Base-by-base conservation (phyloP, 2,888 invertebrate genomes). In the Diaprepes abbreviatus region DNA sequence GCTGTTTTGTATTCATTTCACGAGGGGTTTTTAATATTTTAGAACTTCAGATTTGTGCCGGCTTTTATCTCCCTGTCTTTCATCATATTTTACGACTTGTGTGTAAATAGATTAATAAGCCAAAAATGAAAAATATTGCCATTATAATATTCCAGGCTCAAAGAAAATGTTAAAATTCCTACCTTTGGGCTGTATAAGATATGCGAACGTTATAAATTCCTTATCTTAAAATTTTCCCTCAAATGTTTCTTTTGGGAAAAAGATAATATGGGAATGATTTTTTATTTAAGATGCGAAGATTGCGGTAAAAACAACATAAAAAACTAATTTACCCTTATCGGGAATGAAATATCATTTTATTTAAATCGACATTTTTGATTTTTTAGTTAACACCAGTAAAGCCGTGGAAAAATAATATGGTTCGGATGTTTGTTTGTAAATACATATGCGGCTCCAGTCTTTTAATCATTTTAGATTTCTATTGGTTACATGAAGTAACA, bases 21-120 rank as follows among this genome's bases (percentile, higher is more conserved):
- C 63, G 70, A 57, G 55, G 45, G 45, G 45, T 55, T 66, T 70
- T 70, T 70, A 70, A 70, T 70, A 70, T 70, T 70, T 70, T 60
- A 66, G 60, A 66, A 70, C 60, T 66, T 70, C 38, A 66, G 66
- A 70, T 70, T 66, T 70, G 66, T 70, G 57, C 57, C 65, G 50
- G 45, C 38, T 66, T 60, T 70, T 70, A 66, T 70, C 70, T 70
- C 40, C 52, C 40, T 55, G 62, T 66, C 57, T 66, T 70, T 66
- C 66, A 62, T 70, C 70, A 66, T 66, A 60, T 62, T 66, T 70
- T 62, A 70, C 36, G 66, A 66, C 66, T 66, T 40, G 38, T 38
- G 66, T 62, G 57, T 58, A 66, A 70, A 70, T 70, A 70, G 66
- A 70, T 70, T 70, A 70, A 70, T 70, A 70, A 70, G 55, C 48